A percentile compares a stretch with the other conserved stretches of the same genome.
Conservation (phyloP, 2,888 invertebrate species). For the Hypena proboscidalis region DNA sequence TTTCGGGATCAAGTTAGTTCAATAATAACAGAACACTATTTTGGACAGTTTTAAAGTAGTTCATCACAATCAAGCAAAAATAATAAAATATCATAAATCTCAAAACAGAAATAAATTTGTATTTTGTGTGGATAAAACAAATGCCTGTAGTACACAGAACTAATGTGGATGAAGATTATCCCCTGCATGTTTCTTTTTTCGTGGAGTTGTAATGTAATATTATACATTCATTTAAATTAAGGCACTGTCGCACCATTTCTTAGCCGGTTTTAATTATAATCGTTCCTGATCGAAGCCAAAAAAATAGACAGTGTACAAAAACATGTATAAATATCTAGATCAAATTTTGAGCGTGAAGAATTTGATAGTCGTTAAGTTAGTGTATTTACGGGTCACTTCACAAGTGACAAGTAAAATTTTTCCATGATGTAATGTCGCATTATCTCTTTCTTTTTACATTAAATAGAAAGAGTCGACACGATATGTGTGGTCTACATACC, state of each 20-base stretch:
- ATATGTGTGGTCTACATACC: neutral
- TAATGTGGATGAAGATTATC: too few species aligned
- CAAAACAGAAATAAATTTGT: too few species aligned
- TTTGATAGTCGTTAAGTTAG: slow-evolving; percentile 37
- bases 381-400: slow-evolving; percentile 7
- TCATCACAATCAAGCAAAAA: too few species aligned
- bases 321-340: slow-evolving; percentile 49
- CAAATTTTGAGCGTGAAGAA: slow-evolving; percentile 50
- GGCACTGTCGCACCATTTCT: slow-evolving; percentile 25
- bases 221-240: slow-evolving; percentile 8
- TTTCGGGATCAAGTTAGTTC: too few species aligned
- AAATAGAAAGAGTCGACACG: neutral
- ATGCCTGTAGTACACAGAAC: too few species aligned
- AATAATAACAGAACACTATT: too few species aligned
- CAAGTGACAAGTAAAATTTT: neutral
- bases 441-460: neutral
- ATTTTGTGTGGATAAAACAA: too few species aligned
- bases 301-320: slow-evolving; percentile 50
- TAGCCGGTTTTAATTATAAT: slow-evolving; percentile 29
- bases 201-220: neutral
- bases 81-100: too few species aligned
- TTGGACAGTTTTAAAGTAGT: too few species aligned
- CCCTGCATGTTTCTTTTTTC: too few species aligned
- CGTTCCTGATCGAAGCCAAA: slow-evolving; percentile 64
- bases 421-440: too few species aligned